A percentile compares a stretch with the other conserved stretches of the same genome.
Evolutionary conservation across 1,140 invertebrate genomes (phyloP).

Genomic region (Lasioglossum albipes): DNA sequence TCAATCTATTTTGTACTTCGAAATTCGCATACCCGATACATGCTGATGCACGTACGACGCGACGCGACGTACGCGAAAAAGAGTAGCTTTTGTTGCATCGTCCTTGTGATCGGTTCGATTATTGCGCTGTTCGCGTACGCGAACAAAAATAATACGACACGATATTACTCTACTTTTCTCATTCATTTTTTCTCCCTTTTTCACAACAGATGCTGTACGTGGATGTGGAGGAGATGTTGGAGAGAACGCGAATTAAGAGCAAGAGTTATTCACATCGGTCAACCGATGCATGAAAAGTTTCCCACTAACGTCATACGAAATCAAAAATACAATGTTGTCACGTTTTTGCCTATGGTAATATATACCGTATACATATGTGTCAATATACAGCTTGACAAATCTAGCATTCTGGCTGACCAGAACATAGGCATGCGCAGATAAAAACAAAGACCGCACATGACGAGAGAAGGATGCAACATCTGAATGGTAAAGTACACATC

Average conservation of each 20-base stretch:
- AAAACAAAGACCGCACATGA: too few species aligned
- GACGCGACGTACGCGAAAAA: not conserved
- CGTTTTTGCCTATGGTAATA: constrained; percentile 96
- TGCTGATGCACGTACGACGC: too few species aligned
- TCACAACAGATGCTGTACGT: constrained; percentile 78
- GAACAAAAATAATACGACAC: not conserved
- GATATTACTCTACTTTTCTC: not conserved
- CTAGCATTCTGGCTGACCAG: too few species aligned
- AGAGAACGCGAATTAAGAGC: constrained; percentile 84
- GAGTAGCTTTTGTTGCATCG: not conserved
- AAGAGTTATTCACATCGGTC: constrained; percentile 85
- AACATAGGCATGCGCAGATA: too few species aligned
- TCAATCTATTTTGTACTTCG: too few species aligned
- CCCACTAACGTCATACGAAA: constrained; percentile 98
- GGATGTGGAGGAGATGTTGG: constrained; percentile 86
- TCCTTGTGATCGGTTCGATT: not conserved
- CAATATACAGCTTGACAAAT: too few species aligned
- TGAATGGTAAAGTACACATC: too few species aligned
- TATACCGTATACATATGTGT: not conserved
- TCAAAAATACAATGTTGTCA: constrained; percentile 99
- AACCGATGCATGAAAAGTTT: constrained; percentile 87
- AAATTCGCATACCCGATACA: too few species aligned
- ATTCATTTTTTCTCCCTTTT: not conserved
- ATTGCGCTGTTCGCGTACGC: not conserved
- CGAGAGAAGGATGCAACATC: too few species aligned